These are phyloP conservation scores for Harpalus rubripes DNA, from an alignment of 2,888 invertebrate genomes.

Conservation along the genomic window DNA sequence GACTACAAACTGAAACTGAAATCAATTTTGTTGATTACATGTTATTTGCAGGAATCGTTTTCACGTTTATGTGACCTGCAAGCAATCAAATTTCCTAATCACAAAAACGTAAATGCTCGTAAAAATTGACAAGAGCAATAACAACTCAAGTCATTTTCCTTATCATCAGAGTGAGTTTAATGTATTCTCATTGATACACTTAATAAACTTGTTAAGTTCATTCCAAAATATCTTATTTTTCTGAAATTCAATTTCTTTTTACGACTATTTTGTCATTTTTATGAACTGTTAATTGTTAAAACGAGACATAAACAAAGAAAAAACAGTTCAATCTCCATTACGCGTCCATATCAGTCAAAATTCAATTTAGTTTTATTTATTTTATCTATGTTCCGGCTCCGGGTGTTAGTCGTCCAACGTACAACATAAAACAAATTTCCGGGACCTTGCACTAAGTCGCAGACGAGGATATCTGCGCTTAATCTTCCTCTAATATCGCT, in stretches of 20 bases:
- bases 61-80: too few relatives aligned
- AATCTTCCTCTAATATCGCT: conserved; percentile 59
- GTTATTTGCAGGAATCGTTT: too few relatives aligned
- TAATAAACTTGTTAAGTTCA: not conserved
- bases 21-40: too few relatives aligned
- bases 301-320: conserved; percentile 3
- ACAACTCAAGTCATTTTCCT: not conserved
- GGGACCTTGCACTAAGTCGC: conserved; percentile 32
- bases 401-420: conserved; percentile 31
- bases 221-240: not conserved
- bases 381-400: conserved; percentile 27
- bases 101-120: too few relatives aligned
- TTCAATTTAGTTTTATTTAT: conserved; percentile 57
- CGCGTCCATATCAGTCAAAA: conserved; percentile 41
- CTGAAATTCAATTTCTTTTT: conserved; percentile 22
- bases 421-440: conserved; percentile 55
- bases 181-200: not conserved
- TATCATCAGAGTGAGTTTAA: not conserved
- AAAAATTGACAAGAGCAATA: too few relatives aligned
- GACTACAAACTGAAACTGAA: too few relatives aligned
- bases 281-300: conserved; percentile 14
- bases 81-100: too few relatives aligned
- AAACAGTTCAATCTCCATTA: conserved; percentile 30
- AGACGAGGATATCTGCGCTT: conserved; percentile 37
- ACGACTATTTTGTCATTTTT: conserved; percentile 11